Base-by-base conservation (phyloP, 2,113 vertebrate species). In the Plectropomus leopardus region DNA sequence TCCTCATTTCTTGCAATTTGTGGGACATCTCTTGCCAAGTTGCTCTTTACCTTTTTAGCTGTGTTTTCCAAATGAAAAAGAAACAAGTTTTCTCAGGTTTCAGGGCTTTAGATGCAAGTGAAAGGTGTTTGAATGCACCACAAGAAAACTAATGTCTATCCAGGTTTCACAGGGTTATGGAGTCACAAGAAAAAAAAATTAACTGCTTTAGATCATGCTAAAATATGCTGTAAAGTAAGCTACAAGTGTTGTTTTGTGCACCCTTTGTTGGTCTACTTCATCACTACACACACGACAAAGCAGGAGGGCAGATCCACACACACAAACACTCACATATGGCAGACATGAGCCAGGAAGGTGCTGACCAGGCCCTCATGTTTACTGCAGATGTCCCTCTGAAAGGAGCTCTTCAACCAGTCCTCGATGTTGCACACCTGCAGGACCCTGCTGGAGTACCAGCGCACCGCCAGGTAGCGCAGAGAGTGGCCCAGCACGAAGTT, bases 371-470 rank as follows among this genome's bases (percentile, higher is more conserved):
- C 86, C 66, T 96, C 92, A 0, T 99, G 98, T 66, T 88, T 95
- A 66, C 94, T 95, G 94, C 97, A 99, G 91, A 98, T 94, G 84
- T 94, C 95, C 91, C 84, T 97, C 94, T 99, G 98, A 78, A 99
- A 94, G 7, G 73, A 85, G 42, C 83, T 98, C 94, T 98, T 98
- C 93, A 96, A 84, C 97, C 97, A 98, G 87, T 97, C 96, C 93
- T 99, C 97, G 1, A 96, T 88, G 93, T 98, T 98, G 90, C 98
- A 99, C 86, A 98, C 95, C 83, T 88, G 82, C 77, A 96, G 96
- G 72, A 98, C 97, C 58, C 94, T 92, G 91, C 97, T 97, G 45
- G 97, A 98, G 90, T 96, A 93, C 98, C 98, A 99, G 91, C 95
- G 95, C 80, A 99, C 94, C 34, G 95, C 95, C 72, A 99, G 89